A percentile compares a stretch with the other conserved stretches of the same genome.
phyloP scores from a whole-genome alignment of 1,140 invertebrate genomes.

The Caenorhabditis briggsae region DNA sequence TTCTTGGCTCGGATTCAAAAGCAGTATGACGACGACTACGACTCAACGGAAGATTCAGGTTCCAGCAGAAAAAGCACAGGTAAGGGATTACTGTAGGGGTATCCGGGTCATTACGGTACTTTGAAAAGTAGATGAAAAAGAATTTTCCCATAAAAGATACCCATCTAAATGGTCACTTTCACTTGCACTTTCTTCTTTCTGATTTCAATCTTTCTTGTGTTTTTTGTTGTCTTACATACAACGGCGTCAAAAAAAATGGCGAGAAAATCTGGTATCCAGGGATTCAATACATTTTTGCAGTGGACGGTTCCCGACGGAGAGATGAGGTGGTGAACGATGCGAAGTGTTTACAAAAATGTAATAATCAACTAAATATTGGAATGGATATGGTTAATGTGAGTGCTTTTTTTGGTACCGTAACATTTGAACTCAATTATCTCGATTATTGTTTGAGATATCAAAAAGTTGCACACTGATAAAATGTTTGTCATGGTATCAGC shows the following conservation, averaged over 20 bases:
- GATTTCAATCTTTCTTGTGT: not conserved
- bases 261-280: not conserved
- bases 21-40: constrained; percentile 57
- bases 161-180: constrained; percentile 49
- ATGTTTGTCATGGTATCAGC: too few relatives aligned
- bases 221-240: constrained; percentile 22
- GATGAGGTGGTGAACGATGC: constrained; percentile 69
- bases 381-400: constrained; percentile 77
- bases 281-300: not conserved
- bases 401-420: too few relatives aligned
- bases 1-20: constrained; percentile 57
- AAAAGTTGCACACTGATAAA: too few relatives aligned
- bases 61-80: constrained; percentile 30
- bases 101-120: not conserved
- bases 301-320: constrained; percentile 51
- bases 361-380: constrained; percentile 71
- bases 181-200: constrained; percentile 33
- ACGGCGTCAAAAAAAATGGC: not conserved
- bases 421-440: not conserved
- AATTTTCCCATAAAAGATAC: constrained; percentile 5
- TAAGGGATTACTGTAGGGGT: not conserved
- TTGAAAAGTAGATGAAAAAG: not conserved
- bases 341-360: constrained; percentile 74
- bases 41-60: constrained; percentile 34
- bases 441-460: too few relatives aligned